Conservation (phyloP, 1,140 invertebrate genomes). For the Camponotus vicinus region DNA sequence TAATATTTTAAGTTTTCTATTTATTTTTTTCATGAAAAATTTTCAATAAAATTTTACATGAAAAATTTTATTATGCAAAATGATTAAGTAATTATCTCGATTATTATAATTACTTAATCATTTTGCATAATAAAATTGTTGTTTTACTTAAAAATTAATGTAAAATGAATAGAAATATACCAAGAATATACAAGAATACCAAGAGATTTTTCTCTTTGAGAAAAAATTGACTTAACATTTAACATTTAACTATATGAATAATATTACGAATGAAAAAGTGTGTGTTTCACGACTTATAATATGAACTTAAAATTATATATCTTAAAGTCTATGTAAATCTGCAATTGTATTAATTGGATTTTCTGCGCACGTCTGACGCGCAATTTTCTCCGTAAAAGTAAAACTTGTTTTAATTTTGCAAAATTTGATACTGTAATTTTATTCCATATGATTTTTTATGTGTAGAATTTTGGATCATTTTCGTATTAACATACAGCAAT, state of each 20-base stretch:
- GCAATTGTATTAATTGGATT: background rate
- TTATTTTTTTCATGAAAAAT: too few species aligned
- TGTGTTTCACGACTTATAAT: background rate
- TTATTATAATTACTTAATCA: too few species aligned
- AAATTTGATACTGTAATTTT: background rate
- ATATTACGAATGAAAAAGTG: background rate
- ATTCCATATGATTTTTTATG: background rate
- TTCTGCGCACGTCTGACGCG: background rate
- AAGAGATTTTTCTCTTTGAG: background rate
- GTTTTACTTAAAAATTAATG: background rate
- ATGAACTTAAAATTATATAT: background rate
- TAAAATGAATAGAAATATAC: background rate
- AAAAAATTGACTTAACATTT: background rate
- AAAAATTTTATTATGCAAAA: too few species aligned
- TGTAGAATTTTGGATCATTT: background rate
- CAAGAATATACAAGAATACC: background rate
- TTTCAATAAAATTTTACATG: too few species aligned
- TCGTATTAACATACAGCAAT: background rate
- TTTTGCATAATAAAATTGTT: background rate
- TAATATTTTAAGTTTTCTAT: too few species aligned
- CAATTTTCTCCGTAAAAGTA: background rate
- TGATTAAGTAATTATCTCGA: too few species aligned
- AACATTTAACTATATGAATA: background rate
- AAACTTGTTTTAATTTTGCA: constrained; percentile 4
- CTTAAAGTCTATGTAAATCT: background rate